Conservation (phyloP, 2,797 vertebrate genomes). For the Threskiornis aethiopicus region DNA sequence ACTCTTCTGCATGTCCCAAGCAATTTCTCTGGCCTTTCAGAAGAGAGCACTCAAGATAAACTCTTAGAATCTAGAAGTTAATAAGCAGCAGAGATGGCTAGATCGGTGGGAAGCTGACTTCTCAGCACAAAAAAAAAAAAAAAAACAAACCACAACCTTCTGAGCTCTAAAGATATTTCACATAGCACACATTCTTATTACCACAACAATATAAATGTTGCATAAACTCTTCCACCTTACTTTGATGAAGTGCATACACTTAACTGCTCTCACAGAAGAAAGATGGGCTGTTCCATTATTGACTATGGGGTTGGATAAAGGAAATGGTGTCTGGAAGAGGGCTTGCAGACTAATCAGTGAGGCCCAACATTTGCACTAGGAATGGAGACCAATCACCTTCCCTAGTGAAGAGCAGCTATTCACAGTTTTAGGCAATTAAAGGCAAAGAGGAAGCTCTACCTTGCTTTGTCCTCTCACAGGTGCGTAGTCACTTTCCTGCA, state of each 20-base stretch:
- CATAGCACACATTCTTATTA: not conserved
- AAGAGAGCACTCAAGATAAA: not conserved
- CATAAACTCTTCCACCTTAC: not conserved
- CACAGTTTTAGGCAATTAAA: not conserved
- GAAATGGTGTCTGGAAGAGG: not conserved
- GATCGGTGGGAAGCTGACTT: not conserved
- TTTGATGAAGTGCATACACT: not conserved
- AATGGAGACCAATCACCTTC: not conserved
- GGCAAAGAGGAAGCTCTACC: not conserved
- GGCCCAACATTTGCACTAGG: not conserved
- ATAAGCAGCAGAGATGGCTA: not conserved
- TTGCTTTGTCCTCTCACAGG: not conserved
- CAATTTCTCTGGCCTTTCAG: not conserved
- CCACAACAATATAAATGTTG: not conserved
- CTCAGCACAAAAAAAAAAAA: not conserved
- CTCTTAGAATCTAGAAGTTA: not conserved
- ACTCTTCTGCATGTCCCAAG: not conserved
- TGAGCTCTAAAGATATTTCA: not conserved
- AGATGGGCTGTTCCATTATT: fast-evolving
- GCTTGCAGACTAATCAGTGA: not conserved
- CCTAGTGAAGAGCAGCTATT: not conserved
- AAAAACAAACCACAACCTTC: not conserved
- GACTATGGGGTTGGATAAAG: not conserved
- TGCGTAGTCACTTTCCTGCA: not conserved
- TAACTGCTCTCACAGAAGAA: not conserved